Evolutionary conservation across 1,140 invertebrate genomes (phyloP), one percentile per base, ranked within the genome.

Genomic region (Lepidurus couesii): DNA sequence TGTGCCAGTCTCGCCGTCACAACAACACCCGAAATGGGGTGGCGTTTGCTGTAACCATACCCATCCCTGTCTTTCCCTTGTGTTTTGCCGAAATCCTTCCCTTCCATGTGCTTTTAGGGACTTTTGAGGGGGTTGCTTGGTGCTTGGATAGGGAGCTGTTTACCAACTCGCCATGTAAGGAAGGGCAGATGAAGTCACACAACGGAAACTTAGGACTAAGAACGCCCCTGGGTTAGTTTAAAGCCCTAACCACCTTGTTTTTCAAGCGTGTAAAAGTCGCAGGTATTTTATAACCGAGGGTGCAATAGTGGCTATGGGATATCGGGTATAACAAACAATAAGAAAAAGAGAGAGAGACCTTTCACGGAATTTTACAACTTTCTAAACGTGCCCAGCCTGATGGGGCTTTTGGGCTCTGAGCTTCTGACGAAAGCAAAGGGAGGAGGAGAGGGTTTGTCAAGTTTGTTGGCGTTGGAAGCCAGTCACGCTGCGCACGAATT

Each of bases 401-500:
- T n/a, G 16, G 13, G 21, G 53, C 13, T 65, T 21, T 65, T 65
- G 8, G 16, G 13, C 16, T 16, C 16, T 65, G 53, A 65, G 4
- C 3, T 34, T 65, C 13, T 65, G 21, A 65, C 53, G 47, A 65
- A 65, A 65, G 53, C 53, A 65, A 21, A 13, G 9, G 21, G 53
- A 65, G 53, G 53, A 65, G 21, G 47, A 7, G 53, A n/a, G n/a
- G n/a, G 53, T 65, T 65, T 9, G 53, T 65, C 53, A 65, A 21
- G 53, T 47, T 65, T 65, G 53, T 65, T 65, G 53, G 53, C 53
- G 16, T 65, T 65, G 4, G 53, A 13, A n/a, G 53, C 53, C 53
- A 65, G 53, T 65, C 53, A 65, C 53, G 53, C 53, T 65, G 53
- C 53, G 53, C 53, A 65, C 53, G 53, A 65, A 65, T 65, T 65